A percentile compares a stretch with the other conserved stretches of the same genome.
Evolutionary conservation across 2,888 invertebrate genomes (phyloP).

Genomic region (Drosophila aldrichi): DNA sequence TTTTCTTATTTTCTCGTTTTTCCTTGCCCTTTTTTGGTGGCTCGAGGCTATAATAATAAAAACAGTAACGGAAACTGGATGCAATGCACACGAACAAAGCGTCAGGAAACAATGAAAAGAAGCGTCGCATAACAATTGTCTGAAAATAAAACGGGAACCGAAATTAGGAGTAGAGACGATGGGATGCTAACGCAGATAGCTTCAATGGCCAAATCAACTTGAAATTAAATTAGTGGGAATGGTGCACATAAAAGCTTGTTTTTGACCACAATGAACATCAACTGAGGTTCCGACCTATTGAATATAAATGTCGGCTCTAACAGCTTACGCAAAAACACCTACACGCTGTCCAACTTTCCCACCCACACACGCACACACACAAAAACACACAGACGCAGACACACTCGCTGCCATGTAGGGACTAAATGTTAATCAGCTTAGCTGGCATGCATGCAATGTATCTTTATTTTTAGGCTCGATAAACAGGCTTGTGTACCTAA

Average conservation of each 20-base stretch:
- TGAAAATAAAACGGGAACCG: constrained; percentile 42
- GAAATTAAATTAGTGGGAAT: constrained; percentile 58
- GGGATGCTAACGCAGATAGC: constrained; percentile 2
- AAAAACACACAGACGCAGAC: background rate
- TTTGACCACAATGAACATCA: constrained; percentile 36
- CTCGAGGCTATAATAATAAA: constrained; percentile 73
- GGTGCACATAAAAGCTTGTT: constrained; percentile 32
- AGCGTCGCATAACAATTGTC: constrained; percentile 66
- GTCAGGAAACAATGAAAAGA: constrained; percentile 64
- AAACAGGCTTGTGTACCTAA: constrained; percentile 43
- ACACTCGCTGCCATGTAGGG: constrained; percentile 13
- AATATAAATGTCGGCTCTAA: constrained; percentile 36
- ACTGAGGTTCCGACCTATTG: constrained; percentile 17
- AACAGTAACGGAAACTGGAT: constrained; percentile 68
- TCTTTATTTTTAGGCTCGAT: constrained; percentile 58
- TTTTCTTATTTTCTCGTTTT: constrained; percentile 44
- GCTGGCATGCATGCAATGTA: constrained; percentile 36
- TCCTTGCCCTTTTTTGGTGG: constrained; percentile 32
- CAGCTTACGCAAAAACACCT: constrained; percentile 29
- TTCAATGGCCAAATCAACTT: constrained; percentile 46
- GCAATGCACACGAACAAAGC: constrained; percentile 70
- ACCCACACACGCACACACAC: constrained; percentile 7
- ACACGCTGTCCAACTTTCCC: constrained; percentile 15
- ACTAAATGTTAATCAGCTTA: constrained; percentile 76
- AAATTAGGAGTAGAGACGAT: background rate